Evolutionary conservation across 2,888 invertebrate genomes (phyloP).

Genomic region (Disparrhopalites patrizii): DNA sequence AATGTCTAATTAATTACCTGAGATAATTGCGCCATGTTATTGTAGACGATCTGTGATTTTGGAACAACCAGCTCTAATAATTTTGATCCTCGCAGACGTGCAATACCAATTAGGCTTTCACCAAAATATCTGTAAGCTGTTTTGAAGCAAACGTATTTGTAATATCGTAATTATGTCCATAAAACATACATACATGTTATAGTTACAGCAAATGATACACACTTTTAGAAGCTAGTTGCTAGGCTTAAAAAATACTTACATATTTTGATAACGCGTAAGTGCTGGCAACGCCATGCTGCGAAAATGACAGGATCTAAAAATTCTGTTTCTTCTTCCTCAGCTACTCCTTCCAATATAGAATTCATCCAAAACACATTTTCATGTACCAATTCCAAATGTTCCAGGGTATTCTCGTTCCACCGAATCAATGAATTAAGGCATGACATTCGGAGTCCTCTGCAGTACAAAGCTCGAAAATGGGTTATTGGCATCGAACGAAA

Average conservation of each 20-base stretch:
- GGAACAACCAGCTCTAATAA: conserved; percentile 60
- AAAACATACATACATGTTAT: not conserved
- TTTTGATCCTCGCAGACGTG: conserved; percentile 59
- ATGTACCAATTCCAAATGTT: conserved; percentile 45
- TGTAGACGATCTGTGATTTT: conserved; percentile 49
- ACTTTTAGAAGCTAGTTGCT: no score
- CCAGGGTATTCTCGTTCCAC: conserved; percentile 44
- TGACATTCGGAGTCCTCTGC: conserved; percentile 42
- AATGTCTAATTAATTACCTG: conserved; percentile 29
- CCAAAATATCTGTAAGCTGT: conserved; percentile 61
- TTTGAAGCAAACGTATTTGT: not conserved
- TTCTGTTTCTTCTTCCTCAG: conserved; percentile 35
- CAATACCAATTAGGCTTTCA: conserved; percentile 63
- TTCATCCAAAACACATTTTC: conserved; percentile 46
- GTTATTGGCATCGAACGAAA: conserved; percentile 43
- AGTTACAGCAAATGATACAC: not conserved
- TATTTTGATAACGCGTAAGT: conserved; percentile 44
- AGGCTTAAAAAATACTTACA: conserved; percentile 28
- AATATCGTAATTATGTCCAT: conserved; percentile 19
- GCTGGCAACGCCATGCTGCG: conserved; percentile 45
- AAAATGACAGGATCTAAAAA: conserved; percentile 47
- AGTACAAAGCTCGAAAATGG: conserved; percentile 46
- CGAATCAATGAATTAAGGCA: conserved; percentile 44
- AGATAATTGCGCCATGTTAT: conserved; percentile 37
- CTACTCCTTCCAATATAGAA: conserved; percentile 39